Evolutionary conservation across 2,888 invertebrate genomes (phyloP).

Genomic region (Brachyptera risi): DNA sequence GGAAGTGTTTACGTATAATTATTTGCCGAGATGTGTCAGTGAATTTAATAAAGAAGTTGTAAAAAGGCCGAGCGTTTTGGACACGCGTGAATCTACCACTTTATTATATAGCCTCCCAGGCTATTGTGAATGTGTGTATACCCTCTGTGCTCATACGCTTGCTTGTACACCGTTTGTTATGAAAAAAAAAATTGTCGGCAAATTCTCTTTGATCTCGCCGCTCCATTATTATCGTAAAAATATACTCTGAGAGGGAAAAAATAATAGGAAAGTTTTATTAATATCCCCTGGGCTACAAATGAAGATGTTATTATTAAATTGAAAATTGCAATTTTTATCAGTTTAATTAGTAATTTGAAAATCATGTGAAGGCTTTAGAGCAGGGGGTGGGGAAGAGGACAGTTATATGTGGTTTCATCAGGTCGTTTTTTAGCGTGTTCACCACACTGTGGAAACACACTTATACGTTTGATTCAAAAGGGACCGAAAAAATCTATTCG

Average conservation of each 20-base stretch:
- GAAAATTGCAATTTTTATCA: too few relatives aligned
- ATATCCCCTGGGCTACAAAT: too few relatives aligned
- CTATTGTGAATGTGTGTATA: neutral
- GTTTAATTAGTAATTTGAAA: too few relatives aligned
- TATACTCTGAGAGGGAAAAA: too few relatives aligned
- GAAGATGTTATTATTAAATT: neutral
- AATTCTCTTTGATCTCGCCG: conserved; percentile 19
- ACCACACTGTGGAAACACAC: too few relatives aligned
- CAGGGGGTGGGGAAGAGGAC: too few relatives aligned
- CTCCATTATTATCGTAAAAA: conserved; percentile 12
- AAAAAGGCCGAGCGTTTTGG: neutral
- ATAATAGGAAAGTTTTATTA: too few relatives aligned
- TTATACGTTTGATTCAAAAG: too few relatives aligned
- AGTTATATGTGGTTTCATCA: too few relatives aligned
- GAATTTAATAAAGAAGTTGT: conserved; percentile 5
- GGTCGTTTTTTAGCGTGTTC: too few relatives aligned
- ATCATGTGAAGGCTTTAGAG: too few relatives aligned
- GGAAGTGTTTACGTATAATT: conserved; percentile 23
- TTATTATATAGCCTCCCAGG: neutral
- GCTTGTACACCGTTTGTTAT: neutral
- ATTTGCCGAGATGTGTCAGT: conserved; percentile 24
- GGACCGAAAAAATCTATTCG: too few relatives aligned
- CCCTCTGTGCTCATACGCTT: neutral
- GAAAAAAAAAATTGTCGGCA: conserved; percentile 1
- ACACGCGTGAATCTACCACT: neutral